phyloP scores from a whole-genome alignment of 1,140 invertebrate genomes.

The Plodia interpunctella region DNA sequence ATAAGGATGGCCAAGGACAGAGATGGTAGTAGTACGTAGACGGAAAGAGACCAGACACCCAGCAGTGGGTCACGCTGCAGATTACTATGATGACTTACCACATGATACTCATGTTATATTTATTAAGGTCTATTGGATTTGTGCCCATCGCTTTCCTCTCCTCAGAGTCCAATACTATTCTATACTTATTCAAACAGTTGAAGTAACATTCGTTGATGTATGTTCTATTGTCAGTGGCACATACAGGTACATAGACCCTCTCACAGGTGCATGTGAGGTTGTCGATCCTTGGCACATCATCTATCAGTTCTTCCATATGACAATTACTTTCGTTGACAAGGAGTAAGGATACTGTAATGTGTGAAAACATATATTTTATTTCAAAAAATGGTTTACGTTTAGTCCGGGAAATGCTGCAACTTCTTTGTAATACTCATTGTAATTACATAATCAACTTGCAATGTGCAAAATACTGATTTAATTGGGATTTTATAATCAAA shows the following conservation, averaged over 20 bases:
- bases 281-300: not conserved
- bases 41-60: too few species aligned
- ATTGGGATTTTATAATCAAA: too few species aligned
- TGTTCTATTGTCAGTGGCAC: slow-evolving; percentile 24
- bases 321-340: not conserved
- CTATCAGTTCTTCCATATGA: not conserved
- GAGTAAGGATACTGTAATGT: not conserved
- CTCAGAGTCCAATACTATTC: too few species aligned
- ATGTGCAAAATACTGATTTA: too few species aligned
- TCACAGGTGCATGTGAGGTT: slow-evolving; percentile 11
- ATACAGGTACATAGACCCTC: slow-evolving; percentile 28
- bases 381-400: too few species aligned
- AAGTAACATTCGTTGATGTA: slow-evolving; percentile 26
- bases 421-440: not conserved
- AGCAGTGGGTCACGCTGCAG: too few species aligned
- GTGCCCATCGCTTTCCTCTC: not conserved
- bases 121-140: not conserved
- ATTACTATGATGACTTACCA: not conserved
- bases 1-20: too few species aligned
- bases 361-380: not conserved
- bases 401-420: too few species aligned
- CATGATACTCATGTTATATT: not conserved
- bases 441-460: too few species aligned
- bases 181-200: not conserved
- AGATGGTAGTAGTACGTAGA: too few species aligned